phyloP scores from a whole-genome alignment of 2,797 vertebrate species.

The Tragopan temminckii region DNA sequence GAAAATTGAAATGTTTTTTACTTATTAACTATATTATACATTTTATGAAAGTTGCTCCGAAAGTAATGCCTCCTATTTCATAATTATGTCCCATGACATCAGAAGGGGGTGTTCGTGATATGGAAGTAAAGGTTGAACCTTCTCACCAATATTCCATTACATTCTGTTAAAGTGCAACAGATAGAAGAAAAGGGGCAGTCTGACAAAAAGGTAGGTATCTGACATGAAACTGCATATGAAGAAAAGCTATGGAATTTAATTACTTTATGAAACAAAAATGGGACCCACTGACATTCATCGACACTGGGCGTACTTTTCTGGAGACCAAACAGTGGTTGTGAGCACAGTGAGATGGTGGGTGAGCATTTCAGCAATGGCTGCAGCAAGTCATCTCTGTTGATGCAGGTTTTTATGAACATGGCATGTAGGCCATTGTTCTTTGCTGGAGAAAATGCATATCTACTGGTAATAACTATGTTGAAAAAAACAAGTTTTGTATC shows the following conservation, averaged over 20 bases:
- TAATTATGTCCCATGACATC: too few species aligned
- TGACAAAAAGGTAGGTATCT: too few species aligned
- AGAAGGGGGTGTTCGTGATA: too few species aligned
- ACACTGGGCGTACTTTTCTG: background rate
- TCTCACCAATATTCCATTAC: too few species aligned
- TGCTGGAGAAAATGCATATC: background rate
- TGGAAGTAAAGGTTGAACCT: too few species aligned
- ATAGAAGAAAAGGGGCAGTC: too few species aligned
- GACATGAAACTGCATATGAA: too few species aligned
- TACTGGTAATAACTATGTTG: background rate
- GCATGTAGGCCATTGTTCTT: background rate
- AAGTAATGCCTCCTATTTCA: too few species aligned
- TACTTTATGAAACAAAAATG: background rate
- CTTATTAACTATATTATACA: background rate
- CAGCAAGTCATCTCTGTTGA: background rate
- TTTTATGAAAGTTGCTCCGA: too few species aligned
- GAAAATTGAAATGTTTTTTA: too few species aligned
- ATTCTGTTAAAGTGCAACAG: too few species aligned
- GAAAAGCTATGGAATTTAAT: too few species aligned
- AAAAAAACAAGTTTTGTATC: background rate
- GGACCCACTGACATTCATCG: background rate
- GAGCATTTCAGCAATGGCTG: background rate
- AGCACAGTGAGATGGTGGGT: background rate
- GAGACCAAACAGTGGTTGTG: background rate
- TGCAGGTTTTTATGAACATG: background rate